Evolutionary conservation across 2,888 invertebrate genomes (phyloP).

Genomic region (Aromia moschata): DNA sequence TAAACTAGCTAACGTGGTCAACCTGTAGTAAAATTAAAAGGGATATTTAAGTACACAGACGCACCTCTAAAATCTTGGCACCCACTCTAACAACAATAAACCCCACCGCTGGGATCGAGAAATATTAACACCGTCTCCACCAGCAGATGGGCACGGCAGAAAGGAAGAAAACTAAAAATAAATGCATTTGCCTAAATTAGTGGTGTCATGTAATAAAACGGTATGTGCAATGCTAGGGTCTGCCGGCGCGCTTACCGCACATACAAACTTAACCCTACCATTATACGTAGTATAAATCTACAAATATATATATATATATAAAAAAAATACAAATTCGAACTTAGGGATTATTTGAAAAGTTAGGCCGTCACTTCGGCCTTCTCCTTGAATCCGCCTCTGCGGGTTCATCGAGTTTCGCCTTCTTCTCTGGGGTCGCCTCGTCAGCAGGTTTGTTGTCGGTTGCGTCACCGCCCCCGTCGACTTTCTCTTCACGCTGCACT

Average conservation of each 20-base stretch:
- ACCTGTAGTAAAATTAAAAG: conserved; percentile 43
- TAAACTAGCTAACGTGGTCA: no score
- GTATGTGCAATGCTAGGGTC: no score
- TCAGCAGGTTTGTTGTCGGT: conserved; percentile 61
- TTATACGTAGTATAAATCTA: no score
- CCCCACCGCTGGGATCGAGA: conserved; percentile 27
- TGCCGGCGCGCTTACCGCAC: no score
- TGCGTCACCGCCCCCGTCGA: conserved; percentile 67
- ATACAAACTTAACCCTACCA: conserved; percentile 52
- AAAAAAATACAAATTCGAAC: conserved; percentile 42
- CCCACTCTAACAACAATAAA: conserved; percentile 43
- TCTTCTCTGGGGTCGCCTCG: conserved; percentile 76
- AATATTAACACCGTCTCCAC: conserved; percentile 45
- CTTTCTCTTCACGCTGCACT: conserved; percentile 68
- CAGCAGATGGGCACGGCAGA: neutral
- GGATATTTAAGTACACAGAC: conserved; percentile 58
- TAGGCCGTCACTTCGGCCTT: conserved; percentile 69
- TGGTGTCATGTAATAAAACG: no score
- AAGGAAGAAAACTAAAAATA: no score
- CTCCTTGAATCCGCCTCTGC: conserved; percentile 67
- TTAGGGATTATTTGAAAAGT: conserved; percentile 44
- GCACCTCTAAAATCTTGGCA: conserved; percentile 54
- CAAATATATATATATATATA: conserved; percentile 41
- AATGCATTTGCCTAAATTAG: no score
- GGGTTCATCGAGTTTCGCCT: conserved; percentile 73